These are phyloP conservation scores for Octopus sinensis DNA, from an alignment of 1,140 invertebrate species.

Conservation along the genomic window DNA sequence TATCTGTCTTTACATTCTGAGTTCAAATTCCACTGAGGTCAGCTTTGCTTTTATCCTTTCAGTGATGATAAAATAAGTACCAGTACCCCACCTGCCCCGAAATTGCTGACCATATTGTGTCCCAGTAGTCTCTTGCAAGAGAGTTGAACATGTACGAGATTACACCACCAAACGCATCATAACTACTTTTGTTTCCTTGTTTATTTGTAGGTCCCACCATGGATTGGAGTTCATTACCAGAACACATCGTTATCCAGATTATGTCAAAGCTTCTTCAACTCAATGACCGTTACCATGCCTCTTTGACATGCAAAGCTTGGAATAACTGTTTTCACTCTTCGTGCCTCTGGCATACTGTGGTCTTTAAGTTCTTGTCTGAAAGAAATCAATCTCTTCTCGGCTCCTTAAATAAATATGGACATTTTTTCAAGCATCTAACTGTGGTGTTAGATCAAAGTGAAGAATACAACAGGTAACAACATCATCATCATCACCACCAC, in stretches of 20 bases:
- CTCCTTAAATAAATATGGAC: conserved; percentile 23
- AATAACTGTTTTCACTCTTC: conserved; percentile 26
- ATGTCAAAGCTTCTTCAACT: conserved; percentile 27
- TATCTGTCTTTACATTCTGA: too few relatives aligned
- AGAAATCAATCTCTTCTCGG: conserved; percentile 14
- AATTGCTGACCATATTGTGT: too few relatives aligned
- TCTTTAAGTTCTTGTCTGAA: conserved; percentile 26
- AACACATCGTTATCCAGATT: conserved; percentile 29
- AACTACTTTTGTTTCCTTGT: neutral
- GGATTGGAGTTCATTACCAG: conserved; percentile 29
- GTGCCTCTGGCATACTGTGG: conserved; percentile 26
- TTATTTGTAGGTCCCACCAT: conserved; percentile 13
- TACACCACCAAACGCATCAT: too few relatives aligned
- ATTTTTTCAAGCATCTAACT: conserved; percentile 24
- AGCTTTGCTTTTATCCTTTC: too few relatives aligned
- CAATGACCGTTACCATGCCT: conserved; percentile 26
- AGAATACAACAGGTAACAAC: conserved; percentile 18
- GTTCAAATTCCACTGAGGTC: too few relatives aligned
- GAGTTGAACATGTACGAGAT: too few relatives aligned
- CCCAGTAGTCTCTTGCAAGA: too few relatives aligned
- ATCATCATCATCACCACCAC: too few relatives aligned
- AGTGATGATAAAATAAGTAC: too few relatives aligned
- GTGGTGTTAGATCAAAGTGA: conserved; percentile 21
- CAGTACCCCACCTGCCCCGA: too few relatives aligned
- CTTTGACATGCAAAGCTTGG: conserved; percentile 28